Evolutionary conservation across 2,113 vertebrate species (phyloP).

Genomic region (Anthoscopus minutus): DNA sequence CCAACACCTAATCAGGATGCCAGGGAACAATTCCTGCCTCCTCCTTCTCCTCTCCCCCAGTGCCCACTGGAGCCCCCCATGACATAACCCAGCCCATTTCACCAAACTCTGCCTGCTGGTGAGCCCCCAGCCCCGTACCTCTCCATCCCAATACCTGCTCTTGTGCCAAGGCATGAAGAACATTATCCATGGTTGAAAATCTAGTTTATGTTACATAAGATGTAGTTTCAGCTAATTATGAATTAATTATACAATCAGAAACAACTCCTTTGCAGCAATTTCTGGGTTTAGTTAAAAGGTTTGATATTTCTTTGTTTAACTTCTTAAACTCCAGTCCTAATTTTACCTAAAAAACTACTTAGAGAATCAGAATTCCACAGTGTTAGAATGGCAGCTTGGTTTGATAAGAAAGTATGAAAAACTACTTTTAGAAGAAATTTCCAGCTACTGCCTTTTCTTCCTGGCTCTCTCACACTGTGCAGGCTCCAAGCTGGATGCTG

Average conservation of each 20-base stretch:
- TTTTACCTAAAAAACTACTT: neutral
- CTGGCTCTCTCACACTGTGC: fast-evolving
- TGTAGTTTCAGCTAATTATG: neutral
- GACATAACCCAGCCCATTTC: neutral
- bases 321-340: neutral
- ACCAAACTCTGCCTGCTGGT: neutral
- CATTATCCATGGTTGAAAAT: fast-evolving
- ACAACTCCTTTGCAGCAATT: neutral
- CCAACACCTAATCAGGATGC: neutral
- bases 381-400: neutral
- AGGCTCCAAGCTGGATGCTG: neutral
- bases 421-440: neutral
- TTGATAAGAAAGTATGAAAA: neutral
- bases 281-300: neutral
- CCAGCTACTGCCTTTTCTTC: neutral
- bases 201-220: neutral
- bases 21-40: neutral
- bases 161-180: neutral
- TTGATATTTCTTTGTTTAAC: neutral
- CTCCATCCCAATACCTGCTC: neutral
- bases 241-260: neutral
- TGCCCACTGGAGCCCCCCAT: fast-evolving
- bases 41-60: neutral
- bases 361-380: neutral
- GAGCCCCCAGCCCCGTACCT: fast-evolving